Percentiles rank a stretch among this genome's conserved stretches.
Conservation (phyloP, 37 sponge, comb jelly and placozoan species). For the Spongilla lacustris region DNA sequence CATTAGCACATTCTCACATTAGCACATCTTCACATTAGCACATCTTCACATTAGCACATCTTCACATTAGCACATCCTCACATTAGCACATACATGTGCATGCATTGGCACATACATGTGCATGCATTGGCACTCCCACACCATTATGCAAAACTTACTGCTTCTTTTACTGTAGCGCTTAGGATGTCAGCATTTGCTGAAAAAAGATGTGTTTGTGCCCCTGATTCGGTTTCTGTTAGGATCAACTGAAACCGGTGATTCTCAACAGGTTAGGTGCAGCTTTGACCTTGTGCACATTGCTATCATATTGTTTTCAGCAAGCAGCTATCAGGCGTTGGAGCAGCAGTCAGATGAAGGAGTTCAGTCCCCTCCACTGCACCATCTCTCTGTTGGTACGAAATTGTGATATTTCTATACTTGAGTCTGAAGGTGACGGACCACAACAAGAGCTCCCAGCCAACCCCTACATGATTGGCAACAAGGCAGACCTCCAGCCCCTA, state of each 20-base stretch:
- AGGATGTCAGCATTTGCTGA: conserved; percentile 53
- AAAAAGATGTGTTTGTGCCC: conserved; percentile 58
- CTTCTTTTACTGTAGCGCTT: conserved; percentile 4
- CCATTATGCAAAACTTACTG: too few species aligned
- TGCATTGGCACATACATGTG: not conserved
- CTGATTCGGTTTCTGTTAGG: conserved; percentile 62
- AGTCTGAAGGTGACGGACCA: conserved; percentile 36
- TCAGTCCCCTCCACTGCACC: conserved; percentile 59
- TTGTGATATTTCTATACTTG: conserved; percentile 63
- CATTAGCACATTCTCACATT: too few species aligned
- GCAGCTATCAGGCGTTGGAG: conserved; percentile 48
- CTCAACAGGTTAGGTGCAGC: conserved; percentile 11
- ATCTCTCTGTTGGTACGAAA: conserved; percentile 64
- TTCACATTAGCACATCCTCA: conserved; percentile 4
- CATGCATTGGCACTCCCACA: too few species aligned
- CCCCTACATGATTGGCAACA: conserved; percentile 51
- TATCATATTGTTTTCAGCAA: not conserved
- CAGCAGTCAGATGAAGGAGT: conserved; percentile 68
- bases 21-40: too few species aligned
- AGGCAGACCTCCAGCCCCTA: conserved; percentile 27
- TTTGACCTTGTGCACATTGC: not conserved
- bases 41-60: too few species aligned
- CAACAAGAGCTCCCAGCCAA: conserved; percentile 12
- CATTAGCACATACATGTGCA: not conserved
- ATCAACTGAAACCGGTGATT: conserved; percentile 10